Base-by-base conservation (phyloP, 2,888 invertebrate genomes). In the Heliothis peltigera region DNA sequence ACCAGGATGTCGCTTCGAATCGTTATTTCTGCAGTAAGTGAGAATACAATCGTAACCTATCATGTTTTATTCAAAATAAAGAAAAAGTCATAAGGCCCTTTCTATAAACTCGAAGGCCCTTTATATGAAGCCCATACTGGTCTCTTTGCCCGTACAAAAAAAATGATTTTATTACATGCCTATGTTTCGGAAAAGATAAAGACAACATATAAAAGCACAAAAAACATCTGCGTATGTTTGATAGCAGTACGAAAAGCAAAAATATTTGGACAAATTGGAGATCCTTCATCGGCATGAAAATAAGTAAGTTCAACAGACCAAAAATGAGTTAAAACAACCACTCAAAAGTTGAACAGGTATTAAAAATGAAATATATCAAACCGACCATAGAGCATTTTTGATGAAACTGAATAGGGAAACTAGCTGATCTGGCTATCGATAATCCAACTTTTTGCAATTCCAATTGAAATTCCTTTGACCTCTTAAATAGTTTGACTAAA, bases 231-330 rank as follows among this genome's bases (percentile, higher is more conserved):
- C 17, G 17, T n/a, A 10, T 17, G 19, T 47, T 12, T 53, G 54
- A 70, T 42, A 21, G 17, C 15, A 46, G 32, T 35, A 35, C 10
- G 47, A 18, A 56, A 43, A 71, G 17, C n/a, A 46, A 64, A 51
- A 43, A 52, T 2, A 28, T 21, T 1, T 3, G 48, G 44, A 6
- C 17, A 42, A 17, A 53, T 66, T 48, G 49, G 32, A 46, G 59
- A 68, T 74, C 43, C 25, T 15, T n/a, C n/a, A n/a, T n/a, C n/a
- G 28, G 15, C 25, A 28, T 2, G 15, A 12, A 28, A 12, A 4
- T 15, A n/a, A 5, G 35, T 5, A 28, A 2, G 3, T 28, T 28
- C 10, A 1, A 28, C 28, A 2, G 5, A 35, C 15, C 35, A 15
- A 35, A 15, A 2, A 35, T 4, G 25, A n/a, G 12, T 32, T 32